Conservation (phyloP, 2,113 vertebrate genomes). For the Sylvia atricapilla region DNA sequence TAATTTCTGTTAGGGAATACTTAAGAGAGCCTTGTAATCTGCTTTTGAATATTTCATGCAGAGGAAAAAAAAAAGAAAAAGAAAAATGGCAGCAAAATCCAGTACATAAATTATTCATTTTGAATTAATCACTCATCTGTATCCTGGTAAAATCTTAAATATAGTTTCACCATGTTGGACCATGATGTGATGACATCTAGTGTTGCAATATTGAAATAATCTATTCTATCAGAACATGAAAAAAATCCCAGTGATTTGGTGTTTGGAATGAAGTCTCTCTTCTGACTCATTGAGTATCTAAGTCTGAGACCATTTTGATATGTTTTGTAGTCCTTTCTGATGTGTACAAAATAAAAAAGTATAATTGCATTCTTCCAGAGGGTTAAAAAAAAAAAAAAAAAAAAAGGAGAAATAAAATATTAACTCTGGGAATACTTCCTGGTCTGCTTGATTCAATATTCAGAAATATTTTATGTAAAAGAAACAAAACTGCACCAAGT, state of each 20-base stretch:
- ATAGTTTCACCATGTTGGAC: constrained; percentile 19
- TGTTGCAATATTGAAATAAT: constrained; percentile 53
- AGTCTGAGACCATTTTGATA: background rate
- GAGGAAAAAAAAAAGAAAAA: background rate
- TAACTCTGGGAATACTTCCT: background rate
- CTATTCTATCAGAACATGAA: background rate
- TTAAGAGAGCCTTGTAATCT: background rate
- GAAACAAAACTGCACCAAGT: background rate
- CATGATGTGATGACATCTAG: constrained; percentile 68
- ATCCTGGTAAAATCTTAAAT: background rate
- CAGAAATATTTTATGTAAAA: background rate
- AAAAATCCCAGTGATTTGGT: background rate
- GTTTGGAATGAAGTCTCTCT: background rate
- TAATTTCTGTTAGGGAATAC: background rate
- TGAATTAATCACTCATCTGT: background rate
- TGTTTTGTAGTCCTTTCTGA: background rate
- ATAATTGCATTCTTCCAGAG: background rate
- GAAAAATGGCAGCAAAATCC: background rate
- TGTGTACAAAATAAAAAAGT: background rate
- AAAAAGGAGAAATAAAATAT: background rate
- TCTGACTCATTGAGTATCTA: background rate
- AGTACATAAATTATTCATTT: background rate
- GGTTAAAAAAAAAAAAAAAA: background rate
- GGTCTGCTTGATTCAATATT: background rate
- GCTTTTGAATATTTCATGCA: background rate